Base-by-base conservation (phyloP, 2,113 vertebrate genomes). In the Ellobius talpinus region DNA sequence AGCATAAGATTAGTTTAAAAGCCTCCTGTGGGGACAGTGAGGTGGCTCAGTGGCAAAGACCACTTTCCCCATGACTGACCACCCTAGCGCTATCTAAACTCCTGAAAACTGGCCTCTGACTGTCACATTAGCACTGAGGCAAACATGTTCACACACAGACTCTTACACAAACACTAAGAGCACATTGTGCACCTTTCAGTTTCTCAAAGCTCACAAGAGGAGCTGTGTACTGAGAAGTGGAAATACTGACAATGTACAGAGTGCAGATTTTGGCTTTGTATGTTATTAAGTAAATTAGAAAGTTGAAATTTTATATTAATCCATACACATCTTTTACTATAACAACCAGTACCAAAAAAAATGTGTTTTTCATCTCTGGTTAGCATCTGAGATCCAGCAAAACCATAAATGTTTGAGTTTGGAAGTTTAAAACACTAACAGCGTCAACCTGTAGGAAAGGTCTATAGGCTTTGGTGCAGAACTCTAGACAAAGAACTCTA, bases 61-160 rank as follows among this genome's bases (percentile, higher is more conserved):
- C 19, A n/a, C 47, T 24, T 36, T 24, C 45, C 36, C 45, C 47
- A 24, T 65, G 63, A 24, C 42, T 50, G 31, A 33, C 29, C 29
- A 66, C 39, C 39, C 9, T 29, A 45, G 16, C 6, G 11, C 63
- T 11, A 50, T 50, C 50, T 50, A 1, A 1, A n/a, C 61, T 45
- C 61, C 26, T 33, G 39, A 63, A 82, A 63, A 19, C 94, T 92
- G 87, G 74, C 79, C 92, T 95, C 65, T 90, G 36, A 96, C 39
- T 72, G 87, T 21, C 63, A 50, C 31, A 29, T 29, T 33, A 36
- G 39, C 63, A 86, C 42, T 68, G 39, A 7, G 42, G 63, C 31
- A 86, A 21, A 19, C 31, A 24, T 13, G 29, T 7, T 86, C 84
- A 36, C 31, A 33, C n/a, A 61, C 17, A 36, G 29, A 68, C 61